phyloP scores from a whole-genome alignment of 2,113 vertebrate genomes.

The Atherinomorus stipes region DNA sequence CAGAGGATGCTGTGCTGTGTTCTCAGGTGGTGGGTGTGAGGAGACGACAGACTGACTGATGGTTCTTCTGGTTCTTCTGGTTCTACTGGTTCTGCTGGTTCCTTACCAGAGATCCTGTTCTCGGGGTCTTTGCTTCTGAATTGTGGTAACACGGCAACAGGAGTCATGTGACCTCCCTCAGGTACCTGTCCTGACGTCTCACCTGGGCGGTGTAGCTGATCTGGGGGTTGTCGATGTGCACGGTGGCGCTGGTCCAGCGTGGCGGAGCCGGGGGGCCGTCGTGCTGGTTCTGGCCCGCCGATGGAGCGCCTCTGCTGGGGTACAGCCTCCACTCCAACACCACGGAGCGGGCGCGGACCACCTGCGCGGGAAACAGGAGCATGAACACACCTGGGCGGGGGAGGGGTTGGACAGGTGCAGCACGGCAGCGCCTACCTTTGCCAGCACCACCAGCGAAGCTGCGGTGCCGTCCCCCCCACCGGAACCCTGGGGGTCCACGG shows the following conservation, averaged over 20 bases:
- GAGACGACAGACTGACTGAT: too few relatives aligned
- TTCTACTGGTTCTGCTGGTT: too few relatives aligned
- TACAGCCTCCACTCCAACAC: slow-evolving; percentile 85
- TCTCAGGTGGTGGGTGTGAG: too few relatives aligned
- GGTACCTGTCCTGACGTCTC: background rate
- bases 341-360: slow-evolving; percentile 85
- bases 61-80: too few relatives aligned
- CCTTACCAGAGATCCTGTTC: too few relatives aligned
- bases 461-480: slow-evolving; percentile 31
- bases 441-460: slow-evolving; percentile 79
- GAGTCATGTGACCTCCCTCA: too few relatives aligned
- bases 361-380: slow-evolving; percentile 37
- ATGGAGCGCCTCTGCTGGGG: slow-evolving; percentile 29
- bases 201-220: slow-evolving; percentile 85
- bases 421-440: slow-evolving; percentile 64
- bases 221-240: slow-evolving; percentile 86
- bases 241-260: slow-evolving; percentile 83
- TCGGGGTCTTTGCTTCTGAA: too few relatives aligned
- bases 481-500: slow-evolving; percentile 67
- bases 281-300: slow-evolving; percentile 54
- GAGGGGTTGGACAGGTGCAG: background rate
- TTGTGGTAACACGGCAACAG: too few relatives aligned
- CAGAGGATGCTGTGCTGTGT: too few relatives aligned
- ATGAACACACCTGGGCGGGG: background rate
- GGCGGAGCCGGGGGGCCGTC: slow-evolving; percentile 46